A percentile compares a stretch with the other conserved stretches of the same genome.
Conservation (phyloP, 1,140 invertebrate genomes). For the Eubasilissa regina region DNA sequence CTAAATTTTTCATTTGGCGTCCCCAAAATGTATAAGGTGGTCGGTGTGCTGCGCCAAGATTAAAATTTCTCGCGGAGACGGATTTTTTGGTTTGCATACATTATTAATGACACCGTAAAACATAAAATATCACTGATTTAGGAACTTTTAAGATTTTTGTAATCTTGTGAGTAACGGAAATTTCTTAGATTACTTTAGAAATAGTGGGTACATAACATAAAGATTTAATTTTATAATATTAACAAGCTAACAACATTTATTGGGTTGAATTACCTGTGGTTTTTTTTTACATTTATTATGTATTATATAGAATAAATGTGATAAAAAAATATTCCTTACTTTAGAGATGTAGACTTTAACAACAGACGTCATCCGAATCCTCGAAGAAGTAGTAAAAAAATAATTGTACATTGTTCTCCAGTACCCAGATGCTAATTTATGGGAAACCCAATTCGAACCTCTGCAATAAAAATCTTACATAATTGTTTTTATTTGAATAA, state of each 20-base stretch:
- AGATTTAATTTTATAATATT: too few relatives aligned
- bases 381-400: conserved; percentile 48
- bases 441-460: conserved; percentile 44
- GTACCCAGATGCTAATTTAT: conserved; percentile 51
- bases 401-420: conserved; percentile 46
- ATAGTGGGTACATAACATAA: too few relatives aligned
- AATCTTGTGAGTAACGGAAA: too few relatives aligned
- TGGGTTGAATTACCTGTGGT: too few relatives aligned
- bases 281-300: neutral
- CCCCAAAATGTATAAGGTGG: conserved; percentile 44
- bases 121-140: conserved; percentile 15
- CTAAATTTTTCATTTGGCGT: conserved; percentile 56
- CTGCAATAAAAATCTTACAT: conserved; percentile 61
- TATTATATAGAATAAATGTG: conserved; percentile 1
- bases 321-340: neutral
- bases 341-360: too few relatives aligned
- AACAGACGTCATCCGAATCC: conserved; percentile 24
- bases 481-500: conserved; percentile 62
- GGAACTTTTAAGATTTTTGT: neutral
- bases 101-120: conserved; percentile 23
- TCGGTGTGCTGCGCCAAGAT: conserved; percentile 28
- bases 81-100: conserved; percentile 43
- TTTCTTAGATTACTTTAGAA: too few relatives aligned
- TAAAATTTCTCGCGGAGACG: conserved; percentile 20
- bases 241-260: too few relatives aligned